These are phyloP conservation scores for Dasypus novemcinctus DNA, from an alignment of 2,113 vertebrate species.

Conservation along the genomic window DNA sequence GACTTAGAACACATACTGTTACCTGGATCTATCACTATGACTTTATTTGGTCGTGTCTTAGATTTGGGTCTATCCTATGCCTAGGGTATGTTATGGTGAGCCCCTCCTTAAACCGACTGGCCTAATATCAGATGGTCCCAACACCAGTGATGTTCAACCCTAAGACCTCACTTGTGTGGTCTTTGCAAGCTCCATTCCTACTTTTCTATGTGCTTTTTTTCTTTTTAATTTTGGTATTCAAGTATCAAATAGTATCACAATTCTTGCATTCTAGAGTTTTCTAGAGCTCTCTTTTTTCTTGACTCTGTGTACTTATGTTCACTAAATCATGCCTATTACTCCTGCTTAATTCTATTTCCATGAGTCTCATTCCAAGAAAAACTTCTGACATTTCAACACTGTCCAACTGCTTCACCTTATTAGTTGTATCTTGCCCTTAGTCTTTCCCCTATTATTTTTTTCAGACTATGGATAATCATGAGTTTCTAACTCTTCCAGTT, in stretches of 20 bases:
- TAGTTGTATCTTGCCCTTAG: not conserved
- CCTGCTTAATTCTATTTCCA: not conserved
- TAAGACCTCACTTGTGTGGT: not conserved
- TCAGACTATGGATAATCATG: not conserved
- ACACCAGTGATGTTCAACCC: not conserved
- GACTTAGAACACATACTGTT: accelerated
- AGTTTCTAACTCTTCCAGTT: not conserved
- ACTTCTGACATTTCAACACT: not conserved
- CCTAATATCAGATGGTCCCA: not conserved
- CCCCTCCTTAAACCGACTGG: not conserved
- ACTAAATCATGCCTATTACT: not conserved
- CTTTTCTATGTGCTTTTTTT: not conserved
- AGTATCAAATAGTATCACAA: not conserved
- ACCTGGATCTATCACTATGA: not conserved
- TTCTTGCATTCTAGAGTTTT: not conserved
- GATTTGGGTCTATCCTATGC: not conserved
- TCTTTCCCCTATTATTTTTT: not conserved
- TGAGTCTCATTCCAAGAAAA: not conserved
- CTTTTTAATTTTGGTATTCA: not conserved
- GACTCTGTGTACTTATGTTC: not conserved
- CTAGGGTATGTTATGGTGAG: not conserved
- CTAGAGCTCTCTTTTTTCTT: not conserved
- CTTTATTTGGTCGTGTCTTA: not conserved
- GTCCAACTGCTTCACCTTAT: not conserved
- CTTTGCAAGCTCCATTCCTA: not conserved